Percentiles rank a stretch among this genome's conserved stretches.
phyloP scores from a whole-genome alignment of 2,113 vertebrate genomes.

The Pantherophis guttatus region DNA sequence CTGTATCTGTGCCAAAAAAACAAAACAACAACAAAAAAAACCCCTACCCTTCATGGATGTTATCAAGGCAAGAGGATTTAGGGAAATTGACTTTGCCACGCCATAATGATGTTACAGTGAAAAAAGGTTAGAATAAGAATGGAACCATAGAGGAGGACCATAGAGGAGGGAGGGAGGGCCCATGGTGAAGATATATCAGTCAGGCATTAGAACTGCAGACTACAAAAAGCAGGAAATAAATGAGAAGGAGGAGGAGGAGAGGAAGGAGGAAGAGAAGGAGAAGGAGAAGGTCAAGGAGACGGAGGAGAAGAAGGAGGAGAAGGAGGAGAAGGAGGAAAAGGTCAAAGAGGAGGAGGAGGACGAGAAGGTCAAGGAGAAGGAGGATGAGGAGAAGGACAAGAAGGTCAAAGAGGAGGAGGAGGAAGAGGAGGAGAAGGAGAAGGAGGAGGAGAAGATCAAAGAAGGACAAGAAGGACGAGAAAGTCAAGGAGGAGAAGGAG shows the following conservation, averaged over 20 bases:
- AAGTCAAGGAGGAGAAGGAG: no score
- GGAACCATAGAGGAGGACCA: background rate
- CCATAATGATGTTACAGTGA: no score
- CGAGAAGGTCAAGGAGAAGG: no score
- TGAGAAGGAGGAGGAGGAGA: background rate
- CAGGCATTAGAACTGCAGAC: background rate
- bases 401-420: rapidly evolving
- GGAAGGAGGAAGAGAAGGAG: background rate
- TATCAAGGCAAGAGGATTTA: background rate
- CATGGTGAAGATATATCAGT: background rate
- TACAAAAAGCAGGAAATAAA: background rate
- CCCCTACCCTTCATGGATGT: background rate
- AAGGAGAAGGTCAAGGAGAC: background rate
- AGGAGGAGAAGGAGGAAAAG: rapidly evolving
- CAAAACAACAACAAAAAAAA: background rate
- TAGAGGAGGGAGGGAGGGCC: background rate
- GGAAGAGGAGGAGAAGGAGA: rapidly evolving
- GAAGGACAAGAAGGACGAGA: no score
- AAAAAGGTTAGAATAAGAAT: background rate
- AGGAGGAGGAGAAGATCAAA: no score
- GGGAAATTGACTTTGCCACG: background rate
- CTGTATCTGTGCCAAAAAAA: background rate
- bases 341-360: no score
- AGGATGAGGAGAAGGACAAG: no score
- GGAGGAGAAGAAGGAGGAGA: no score